These are phyloP conservation scores for Caenorhabditis japonica DNA, from an alignment of 2,888 invertebrate genomes.

Conservation along the genomic window DNA sequence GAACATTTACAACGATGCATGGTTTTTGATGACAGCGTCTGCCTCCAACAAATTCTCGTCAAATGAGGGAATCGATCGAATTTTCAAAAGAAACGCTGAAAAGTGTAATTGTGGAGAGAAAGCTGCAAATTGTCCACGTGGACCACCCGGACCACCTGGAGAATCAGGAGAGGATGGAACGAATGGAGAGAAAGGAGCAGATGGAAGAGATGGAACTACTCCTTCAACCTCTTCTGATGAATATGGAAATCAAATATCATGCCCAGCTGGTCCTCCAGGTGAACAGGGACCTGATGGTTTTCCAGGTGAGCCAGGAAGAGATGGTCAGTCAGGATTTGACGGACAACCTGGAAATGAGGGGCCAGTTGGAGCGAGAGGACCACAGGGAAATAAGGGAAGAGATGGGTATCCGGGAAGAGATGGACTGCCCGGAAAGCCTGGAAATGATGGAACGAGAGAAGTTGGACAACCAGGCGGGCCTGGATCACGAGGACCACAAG, in stretches of 20 bases:
- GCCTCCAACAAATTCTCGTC: conserved; percentile 33
- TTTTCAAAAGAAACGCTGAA: conserved; percentile 33
- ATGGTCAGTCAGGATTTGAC: conserved; percentile 44
- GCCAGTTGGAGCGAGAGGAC: conserved; percentile 44
- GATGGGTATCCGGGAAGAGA: conserved; percentile 46
- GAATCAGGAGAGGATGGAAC: conserved; percentile 32
- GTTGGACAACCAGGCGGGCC: conserved; percentile 44
- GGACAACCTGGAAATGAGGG: conserved; percentile 56
- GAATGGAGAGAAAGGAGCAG: conserved; percentile 33
- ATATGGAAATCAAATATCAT: conserved; percentile 17
- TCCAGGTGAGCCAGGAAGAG: conserved; percentile 39
- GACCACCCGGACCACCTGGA: conserved; percentile 51
- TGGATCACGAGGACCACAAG: conserved; percentile 43
- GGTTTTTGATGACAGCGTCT: conserved; percentile 27
- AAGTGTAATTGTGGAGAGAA: conserved; percentile 41
- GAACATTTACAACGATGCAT: conserved; percentile 54
- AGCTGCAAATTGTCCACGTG: conserved; percentile 45
- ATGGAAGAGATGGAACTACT: conserved; percentile 30
- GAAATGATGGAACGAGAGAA: conserved; percentile 47
- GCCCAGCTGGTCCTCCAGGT: conserved; percentile 49
- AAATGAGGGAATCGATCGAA: conserved; percentile 11
- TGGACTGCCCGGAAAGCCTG: conserved; percentile 54
- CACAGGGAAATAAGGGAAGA: conserved; percentile 44
- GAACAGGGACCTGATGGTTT: conserved; percentile 44
- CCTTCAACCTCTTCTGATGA: conserved; percentile 20